Percentiles rank a stretch among this genome's conserved stretches.
Evolutionary conservation across 2,797 vertebrate genomes (phyloP).

Genomic region (Chrosomus eos): DNA sequence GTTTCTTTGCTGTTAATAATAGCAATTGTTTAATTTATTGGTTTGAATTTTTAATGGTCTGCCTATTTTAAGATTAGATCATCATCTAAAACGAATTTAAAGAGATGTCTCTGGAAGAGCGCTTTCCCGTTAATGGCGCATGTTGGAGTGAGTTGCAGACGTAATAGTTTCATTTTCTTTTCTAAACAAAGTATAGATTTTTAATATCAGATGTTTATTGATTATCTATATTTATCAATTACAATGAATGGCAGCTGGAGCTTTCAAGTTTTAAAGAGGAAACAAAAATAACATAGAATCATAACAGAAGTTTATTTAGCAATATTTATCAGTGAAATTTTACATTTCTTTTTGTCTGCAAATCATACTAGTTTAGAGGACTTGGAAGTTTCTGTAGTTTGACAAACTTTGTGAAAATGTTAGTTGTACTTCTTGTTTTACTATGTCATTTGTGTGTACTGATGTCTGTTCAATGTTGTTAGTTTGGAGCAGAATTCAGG

Average conservation of each 20-base stretch:
- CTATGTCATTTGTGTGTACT: not conserved
- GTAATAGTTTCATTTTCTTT: not conserved
- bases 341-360: not conserved
- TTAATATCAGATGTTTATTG: not conserved
- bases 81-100: not conserved
- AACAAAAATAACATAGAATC: not conserved
- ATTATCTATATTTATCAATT: not conserved
- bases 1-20: not conserved
- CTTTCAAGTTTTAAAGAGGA: not conserved
- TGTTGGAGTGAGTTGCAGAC: not conserved
- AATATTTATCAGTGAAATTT: not conserved
- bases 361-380: not conserved
- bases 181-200: not conserved
- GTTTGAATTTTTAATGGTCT: not conserved
- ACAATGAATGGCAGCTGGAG: not conserved
- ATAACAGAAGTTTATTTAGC: not conserved
- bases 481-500: constrained; percentile 98
- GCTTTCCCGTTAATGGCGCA: not conserved
- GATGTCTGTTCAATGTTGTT: constrained; percentile 30
- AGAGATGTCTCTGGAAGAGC: not conserved
- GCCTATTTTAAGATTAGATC: not conserved
- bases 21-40: not conserved
- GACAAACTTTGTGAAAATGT: not conserved
- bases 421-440: not conserved
- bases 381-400: not conserved